phyloP scores from a whole-genome alignment of 2,797 vertebrate species.

The Heterohyrax brucei region DNA sequence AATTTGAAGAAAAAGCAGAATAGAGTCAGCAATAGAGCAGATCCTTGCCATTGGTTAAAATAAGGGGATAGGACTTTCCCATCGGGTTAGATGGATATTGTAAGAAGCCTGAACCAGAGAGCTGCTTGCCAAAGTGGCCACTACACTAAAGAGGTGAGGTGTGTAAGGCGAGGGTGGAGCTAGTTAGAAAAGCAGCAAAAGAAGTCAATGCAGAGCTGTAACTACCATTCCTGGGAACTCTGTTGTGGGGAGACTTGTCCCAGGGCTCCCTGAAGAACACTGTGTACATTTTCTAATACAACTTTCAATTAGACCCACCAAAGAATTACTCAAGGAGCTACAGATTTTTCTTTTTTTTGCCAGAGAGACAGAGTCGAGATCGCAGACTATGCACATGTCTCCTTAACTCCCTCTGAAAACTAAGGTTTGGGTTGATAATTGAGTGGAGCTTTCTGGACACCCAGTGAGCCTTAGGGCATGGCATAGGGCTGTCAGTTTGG shows the following conservation, averaged over 20 bases:
- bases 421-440: no score
- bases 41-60: not conserved
- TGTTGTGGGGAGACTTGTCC: not conserved
- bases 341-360: no score
- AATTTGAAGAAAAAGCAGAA: conserved; percentile 1
- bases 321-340: not conserved
- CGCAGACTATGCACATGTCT: no score
- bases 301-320: not conserved
- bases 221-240: not conserved
- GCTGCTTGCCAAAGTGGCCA: not conserved
- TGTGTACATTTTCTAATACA: not conserved
- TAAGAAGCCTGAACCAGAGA: not conserved
- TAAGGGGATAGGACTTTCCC: not conserved
- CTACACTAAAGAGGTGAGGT: not conserved
- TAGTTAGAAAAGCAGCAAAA: not conserved
- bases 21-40: not conserved
- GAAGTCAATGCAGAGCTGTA: not conserved
- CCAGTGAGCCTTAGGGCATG: no score
- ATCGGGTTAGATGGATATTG: not conserved
- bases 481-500: no score
- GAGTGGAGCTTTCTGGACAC: no score
- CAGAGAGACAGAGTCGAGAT: not conserved
- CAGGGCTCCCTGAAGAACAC: not conserved
- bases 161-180: not conserved
- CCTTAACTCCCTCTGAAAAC: no score